Percentiles rank a stretch among this genome's conserved stretches.
These are phyloP conservation scores for Hydrocynus forskahlii DNA, from an alignment of 2,797 vertebrate genomes.

Conservation along the genomic window DNA sequence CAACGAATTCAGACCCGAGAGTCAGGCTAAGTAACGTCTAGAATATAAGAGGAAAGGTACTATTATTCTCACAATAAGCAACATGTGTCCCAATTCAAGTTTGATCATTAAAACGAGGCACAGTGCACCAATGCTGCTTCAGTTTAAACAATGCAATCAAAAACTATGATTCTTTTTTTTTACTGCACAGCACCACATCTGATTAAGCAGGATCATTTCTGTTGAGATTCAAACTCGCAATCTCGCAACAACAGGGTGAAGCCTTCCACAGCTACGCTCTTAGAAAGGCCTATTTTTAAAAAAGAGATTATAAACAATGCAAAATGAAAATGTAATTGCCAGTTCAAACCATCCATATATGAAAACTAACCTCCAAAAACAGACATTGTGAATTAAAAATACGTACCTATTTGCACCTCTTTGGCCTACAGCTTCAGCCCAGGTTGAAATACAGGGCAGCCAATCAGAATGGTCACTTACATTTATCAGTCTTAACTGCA, in stretches of 20 bases:
- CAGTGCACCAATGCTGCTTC: not conserved
- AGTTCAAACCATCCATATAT: not conserved
- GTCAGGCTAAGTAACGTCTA: not conserved
- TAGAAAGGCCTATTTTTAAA: not conserved
- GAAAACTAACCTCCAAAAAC: not conserved
- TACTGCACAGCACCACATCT: not conserved
- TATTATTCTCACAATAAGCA: not conserved
- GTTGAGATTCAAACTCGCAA: not conserved
- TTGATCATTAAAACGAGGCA: not conserved
- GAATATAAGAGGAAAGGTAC: not conserved
- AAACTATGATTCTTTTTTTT: not conserved
- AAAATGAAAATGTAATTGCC: not conserved
- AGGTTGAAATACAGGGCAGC: no score
- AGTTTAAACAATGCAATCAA: not conserved
- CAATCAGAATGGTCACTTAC: no score
- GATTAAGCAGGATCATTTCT: not conserved
- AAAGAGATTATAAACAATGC: no score
- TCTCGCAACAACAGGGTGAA: not conserved
- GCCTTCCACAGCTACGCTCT: not conserved
- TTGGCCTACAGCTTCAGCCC: no score
- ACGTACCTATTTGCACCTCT: no score
- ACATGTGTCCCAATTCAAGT: no score
- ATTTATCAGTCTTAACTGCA: no score
- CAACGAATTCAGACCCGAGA: constrained; percentile 19
- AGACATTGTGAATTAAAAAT: no score